Base-by-base conservation (phyloP, 2,888 invertebrate genomes). In the Apotomis betuletana region DNA sequence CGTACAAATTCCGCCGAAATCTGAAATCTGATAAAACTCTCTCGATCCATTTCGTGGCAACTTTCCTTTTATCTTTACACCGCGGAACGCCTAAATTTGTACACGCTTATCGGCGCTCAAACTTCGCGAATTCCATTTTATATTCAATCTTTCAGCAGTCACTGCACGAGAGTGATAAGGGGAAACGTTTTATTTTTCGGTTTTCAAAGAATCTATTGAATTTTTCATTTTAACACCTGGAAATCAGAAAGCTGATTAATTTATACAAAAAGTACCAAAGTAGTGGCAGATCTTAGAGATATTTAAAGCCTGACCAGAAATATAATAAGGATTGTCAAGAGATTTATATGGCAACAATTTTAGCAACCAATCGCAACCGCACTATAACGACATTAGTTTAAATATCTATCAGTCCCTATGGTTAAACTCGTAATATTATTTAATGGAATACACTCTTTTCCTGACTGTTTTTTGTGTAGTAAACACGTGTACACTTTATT, bases 11-110 rank as follows among this genome's bases (percentile, higher is more conserved):
- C 79, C 64, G 76, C 74, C 72, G 68, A 74, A 82, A 85, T 84
- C 85, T 82, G 86, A 86, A 82, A 85, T 84, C 85, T 82, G 86
- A 86, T 85, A 88, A 85, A 83, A 83, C 77, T 78, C 75, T 70
- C 79, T 78, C 84, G 82, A 85, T 86, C 83, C 85, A 85, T 86
- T 87, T 79, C 79, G 80, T 80, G 74, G 73, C 78, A 88, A 88
- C 84, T 88, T 87, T 83, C 72, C 83, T 84, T 86, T 87, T 86
- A 87, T 87, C 87, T 85, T 76, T 75, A 70, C 77, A 76, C 75
- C 70, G 76, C 74, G 70, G 74, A 78, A 80, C 78, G 78, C 82
- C 83, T 78, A 82, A 85, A 85, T 86, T 87, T 86, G 85, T 86
- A 81, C 83, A 85, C 81, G 78, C 83, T 86, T 85, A 85, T 84